Conservation (phyloP, 2,113 vertebrate species). For the Galemys pyrenaicus region DNA sequence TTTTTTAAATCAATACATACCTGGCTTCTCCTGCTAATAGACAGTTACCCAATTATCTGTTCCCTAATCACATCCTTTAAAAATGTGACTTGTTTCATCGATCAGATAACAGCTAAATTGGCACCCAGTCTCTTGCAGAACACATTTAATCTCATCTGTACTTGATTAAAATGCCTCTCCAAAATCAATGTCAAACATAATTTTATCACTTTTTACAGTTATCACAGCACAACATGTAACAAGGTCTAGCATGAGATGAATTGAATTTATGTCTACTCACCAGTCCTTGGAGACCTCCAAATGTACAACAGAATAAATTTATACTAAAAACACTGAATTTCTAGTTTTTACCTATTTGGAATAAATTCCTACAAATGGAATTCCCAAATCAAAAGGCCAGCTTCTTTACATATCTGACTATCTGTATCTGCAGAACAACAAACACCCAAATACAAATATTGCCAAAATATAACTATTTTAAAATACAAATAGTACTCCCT, state of each 20-base stretch:
- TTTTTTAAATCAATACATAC: slow-evolving; percentile 60
- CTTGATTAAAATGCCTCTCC: slow-evolving; percentile 64
- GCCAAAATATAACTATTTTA: not conserved
- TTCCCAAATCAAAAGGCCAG: not conserved
- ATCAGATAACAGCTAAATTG: slow-evolving; percentile 48
- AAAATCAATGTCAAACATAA: not conserved
- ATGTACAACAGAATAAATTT: not conserved
- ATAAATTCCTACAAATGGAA: not conserved
- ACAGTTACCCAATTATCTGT: slow-evolving; percentile 63
- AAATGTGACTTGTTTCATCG: not conserved
- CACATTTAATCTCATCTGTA: slow-evolving; percentile 9
- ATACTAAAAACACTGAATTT: not conserved
- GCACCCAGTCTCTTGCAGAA: not conserved
- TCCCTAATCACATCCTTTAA: slow-evolving; percentile 57
- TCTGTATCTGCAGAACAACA: not conserved
- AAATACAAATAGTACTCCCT: not conserved
- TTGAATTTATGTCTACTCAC: not conserved
- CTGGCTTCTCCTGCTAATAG: slow-evolving; percentile 53
- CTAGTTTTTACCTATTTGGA: not conserved
- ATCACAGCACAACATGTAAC: too few relatives aligned
- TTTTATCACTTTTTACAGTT: not conserved
- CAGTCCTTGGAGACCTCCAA: not conserved
- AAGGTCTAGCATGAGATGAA: accelerated
- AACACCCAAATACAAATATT: not conserved
- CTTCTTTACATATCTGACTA: not conserved